These are phyloP conservation scores for Zelleria hepariella DNA, from an alignment of 2,888 invertebrate genomes.

Conservation along the genomic window DNA sequence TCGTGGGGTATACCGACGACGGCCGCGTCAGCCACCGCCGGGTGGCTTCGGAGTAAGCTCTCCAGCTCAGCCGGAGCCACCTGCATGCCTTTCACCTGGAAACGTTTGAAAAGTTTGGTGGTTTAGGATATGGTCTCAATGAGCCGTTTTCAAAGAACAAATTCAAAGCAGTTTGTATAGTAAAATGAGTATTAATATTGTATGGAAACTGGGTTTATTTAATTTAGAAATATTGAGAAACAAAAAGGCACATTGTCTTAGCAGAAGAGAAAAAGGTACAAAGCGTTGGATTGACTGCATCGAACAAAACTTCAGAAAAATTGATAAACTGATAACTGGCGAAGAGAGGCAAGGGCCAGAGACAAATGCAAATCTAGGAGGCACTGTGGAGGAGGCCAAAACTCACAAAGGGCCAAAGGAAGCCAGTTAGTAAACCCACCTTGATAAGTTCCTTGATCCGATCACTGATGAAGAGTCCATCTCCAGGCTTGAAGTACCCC, in stretches of 20 bases:
- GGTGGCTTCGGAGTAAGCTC: slow-evolving; percentile 79
- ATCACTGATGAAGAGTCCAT: slow-evolving; percentile 80
- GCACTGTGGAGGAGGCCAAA: no score
- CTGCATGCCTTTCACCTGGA: slow-evolving; percentile 78
- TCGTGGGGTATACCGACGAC: slow-evolving; percentile 86
- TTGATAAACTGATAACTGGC: background rate
- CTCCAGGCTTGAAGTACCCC: slow-evolving; percentile 76
- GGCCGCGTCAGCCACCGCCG: slow-evolving; percentile 84
- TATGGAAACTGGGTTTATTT: no score
- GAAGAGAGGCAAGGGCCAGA: no score
- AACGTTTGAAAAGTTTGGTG: background rate
- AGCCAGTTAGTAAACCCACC: slow-evolving; percentile 23
- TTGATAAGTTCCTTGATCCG: slow-evolving; percentile 89
- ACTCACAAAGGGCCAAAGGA: background rate
- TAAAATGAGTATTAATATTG: background rate
- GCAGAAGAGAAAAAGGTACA: background rate
- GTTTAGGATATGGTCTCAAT: background rate
- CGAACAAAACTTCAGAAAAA: background rate
- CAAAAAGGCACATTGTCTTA: background rate
- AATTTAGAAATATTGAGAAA: background rate
- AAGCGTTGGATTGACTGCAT: no score
- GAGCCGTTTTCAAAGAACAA: no score
- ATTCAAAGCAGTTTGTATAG: background rate
- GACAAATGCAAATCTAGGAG: no score
- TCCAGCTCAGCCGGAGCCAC: slow-evolving; percentile 94